These are phyloP conservation scores for Arenaria interpres DNA, from an alignment of 2,113 vertebrate species.

Conservation along the genomic window DNA sequence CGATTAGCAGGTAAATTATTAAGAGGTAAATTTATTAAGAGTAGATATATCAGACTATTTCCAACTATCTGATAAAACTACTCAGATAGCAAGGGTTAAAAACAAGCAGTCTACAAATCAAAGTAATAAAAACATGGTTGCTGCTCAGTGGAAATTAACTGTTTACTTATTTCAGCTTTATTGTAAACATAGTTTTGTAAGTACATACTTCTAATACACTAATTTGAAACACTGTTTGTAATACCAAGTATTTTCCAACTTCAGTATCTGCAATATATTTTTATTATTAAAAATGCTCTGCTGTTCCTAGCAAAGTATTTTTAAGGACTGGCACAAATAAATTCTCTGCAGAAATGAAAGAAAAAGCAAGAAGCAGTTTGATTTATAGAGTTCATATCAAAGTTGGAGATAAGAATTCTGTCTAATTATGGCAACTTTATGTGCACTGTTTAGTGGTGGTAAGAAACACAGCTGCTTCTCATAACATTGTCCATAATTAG, in stretches of 20 bases:
- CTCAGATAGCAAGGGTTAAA: not conserved
- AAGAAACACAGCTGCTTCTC: not conserved
- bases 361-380: not conserved
- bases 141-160: not conserved
- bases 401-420: not conserved
- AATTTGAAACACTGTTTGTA: not conserved
- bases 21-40: not conserved
- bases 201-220: not conserved
- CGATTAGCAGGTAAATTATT: not conserved
- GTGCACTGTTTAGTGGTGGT: not conserved
- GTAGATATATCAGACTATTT: not conserved
- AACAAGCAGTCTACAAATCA: not conserved
- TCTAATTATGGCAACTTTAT: not conserved
- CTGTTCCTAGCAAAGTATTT: not conserved
- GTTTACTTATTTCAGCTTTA: not conserved
- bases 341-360: not conserved
- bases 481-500: not conserved
- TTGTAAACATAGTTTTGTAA: not conserved
- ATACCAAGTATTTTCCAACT: not conserved
- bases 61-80: not conserved
- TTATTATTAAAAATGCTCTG: not conserved
- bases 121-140: not conserved
- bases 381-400: not conserved
- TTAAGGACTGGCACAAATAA: not conserved
- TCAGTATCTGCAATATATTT: not conserved